Evolutionary conservation across 2,888 invertebrate genomes (phyloP).

Genomic region (Celastrina argiolus): DNA sequence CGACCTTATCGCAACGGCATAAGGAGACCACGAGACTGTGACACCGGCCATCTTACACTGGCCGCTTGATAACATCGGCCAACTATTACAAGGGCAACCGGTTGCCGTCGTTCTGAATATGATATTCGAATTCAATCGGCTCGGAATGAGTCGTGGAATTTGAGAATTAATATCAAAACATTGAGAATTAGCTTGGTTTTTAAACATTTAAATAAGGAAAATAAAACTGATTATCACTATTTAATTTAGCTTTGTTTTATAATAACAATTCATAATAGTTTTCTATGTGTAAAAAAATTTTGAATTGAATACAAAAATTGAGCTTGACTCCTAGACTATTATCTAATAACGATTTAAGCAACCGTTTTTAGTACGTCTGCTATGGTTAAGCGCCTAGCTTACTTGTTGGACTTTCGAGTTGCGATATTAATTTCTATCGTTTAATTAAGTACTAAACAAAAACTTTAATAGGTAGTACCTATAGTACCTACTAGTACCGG

Average conservation of each 20-base stretch:
- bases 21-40: slow-evolving; percentile 43
- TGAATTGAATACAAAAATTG: not conserved
- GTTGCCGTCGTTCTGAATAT: slow-evolving; percentile 72
- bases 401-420: too few relatives aligned
- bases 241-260: not conserved
- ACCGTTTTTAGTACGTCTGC: too few relatives aligned
- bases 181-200: too few relatives aligned
- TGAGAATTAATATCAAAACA: not conserved
- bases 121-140: slow-evolving; percentile 70
- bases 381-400: too few relatives aligned
- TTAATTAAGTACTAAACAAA: too few relatives aligned
- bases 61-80: slow-evolving; percentile 72
- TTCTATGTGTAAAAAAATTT: too few relatives aligned
- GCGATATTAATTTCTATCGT: too few relatives aligned
- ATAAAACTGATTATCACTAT: too few relatives aligned
- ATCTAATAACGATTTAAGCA: not conserved
- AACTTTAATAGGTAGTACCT: too few relatives aligned
- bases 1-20: slow-evolving; percentile 38
- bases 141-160: slow-evolving; percentile 34
- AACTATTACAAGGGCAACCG: slow-evolving; percentile 78
- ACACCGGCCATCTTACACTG: slow-evolving; percentile 49
- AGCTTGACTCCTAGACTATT: not conserved
- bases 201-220: too few relatives aligned
- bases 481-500: too few relatives aligned
- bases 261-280: not conserved